Evolutionary conservation across 2,888 invertebrate genomes (phyloP).

Genomic region (Drosophila recens): DNA sequence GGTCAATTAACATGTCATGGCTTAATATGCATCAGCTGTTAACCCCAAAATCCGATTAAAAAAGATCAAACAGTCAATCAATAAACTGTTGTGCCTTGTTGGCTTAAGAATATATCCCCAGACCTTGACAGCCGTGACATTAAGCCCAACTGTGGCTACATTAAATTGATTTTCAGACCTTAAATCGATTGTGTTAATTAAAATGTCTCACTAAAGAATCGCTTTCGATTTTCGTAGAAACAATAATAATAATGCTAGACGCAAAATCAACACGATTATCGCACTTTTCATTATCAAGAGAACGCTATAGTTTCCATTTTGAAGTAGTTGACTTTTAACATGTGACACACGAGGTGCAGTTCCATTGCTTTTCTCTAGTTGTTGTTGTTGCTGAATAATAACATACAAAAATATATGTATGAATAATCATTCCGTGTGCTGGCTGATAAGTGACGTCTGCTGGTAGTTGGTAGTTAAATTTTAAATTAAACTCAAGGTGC

Average conservation of each 20-base stretch:
- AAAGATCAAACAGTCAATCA: constrained; percentile 37
- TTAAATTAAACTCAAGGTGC: constrained; percentile 9
- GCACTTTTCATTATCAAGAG: constrained; percentile 27
- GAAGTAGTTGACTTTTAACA: constrained; percentile 37
- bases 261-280: constrained; percentile 3
- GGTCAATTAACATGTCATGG: constrained; percentile 32
- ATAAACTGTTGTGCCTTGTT: constrained; percentile 16
- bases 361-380: constrained; percentile 6
- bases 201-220: neutral
- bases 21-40: constrained; percentile 20
- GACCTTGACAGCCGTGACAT: constrained; percentile 22
- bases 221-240: neutral
- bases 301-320: constrained; percentile 2
- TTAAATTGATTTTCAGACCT: constrained; percentile 72
- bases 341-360: constrained; percentile 57
- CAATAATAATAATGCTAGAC: neutral
- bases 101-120: constrained; percentile 17
- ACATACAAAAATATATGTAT: constrained; percentile 42
- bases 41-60: constrained; percentile 19
- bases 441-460: constrained; percentile 54
- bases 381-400: constrained; percentile 44
- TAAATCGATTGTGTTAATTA: constrained; percentile 43
- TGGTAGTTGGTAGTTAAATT: constrained; percentile 9
- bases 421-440: constrained; percentile 44
- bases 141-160: constrained; percentile 25